Base-by-base conservation (phyloP, 2,797 vertebrate genomes). In the Selene dorsalis region DNA sequence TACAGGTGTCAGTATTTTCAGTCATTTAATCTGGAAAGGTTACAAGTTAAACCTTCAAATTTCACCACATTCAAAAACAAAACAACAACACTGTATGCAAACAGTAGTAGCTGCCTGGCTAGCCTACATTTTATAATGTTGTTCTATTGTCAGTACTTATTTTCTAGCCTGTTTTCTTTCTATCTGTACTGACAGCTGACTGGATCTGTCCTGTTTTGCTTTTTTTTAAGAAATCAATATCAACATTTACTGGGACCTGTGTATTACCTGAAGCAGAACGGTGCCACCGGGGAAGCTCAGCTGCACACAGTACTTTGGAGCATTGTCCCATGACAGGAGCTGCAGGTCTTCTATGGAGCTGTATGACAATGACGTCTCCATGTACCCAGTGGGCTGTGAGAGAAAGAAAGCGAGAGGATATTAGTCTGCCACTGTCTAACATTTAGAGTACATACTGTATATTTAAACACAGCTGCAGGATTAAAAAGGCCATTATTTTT, bases 261-360 rank as follows among this genome's bases (percentile, higher is more conserved):
- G 9, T 4, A 39, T 73, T 96, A 99, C 98, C 97, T 99, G 98
- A 79, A 99, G 94, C 79, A 99, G 93, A 89, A 99, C 95, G 3
- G 97, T 99, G 24, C 97, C 98, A 69, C 97, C 98, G 0, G 97
- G 97, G 90, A 99, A 94, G 12, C 97, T 98, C 87, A 99, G 97
- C 95, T 99, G 98, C 95, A 99, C 97, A 91, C 98, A 99, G 94
- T 99, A 99, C 92, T 99, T 99, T 4, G 98, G 98, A 75, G 98
- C 98, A 0, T 99, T 99, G 93, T 99, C 98, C 98, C 98, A 99
- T 24, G 97, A 97, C 14, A 99, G 95, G 73, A 98, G 96, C 94
- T 99, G 98, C 89, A 99, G 95, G 28, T 99, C 98, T 91, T 99
- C 98, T 79, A 99, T 98, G 84, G 97, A 95, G 93, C 98, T 99